Evolutionary conservation across 2,797 vertebrate genomes (phyloP).

Genomic region (Lithobates sylvaticus): DNA sequence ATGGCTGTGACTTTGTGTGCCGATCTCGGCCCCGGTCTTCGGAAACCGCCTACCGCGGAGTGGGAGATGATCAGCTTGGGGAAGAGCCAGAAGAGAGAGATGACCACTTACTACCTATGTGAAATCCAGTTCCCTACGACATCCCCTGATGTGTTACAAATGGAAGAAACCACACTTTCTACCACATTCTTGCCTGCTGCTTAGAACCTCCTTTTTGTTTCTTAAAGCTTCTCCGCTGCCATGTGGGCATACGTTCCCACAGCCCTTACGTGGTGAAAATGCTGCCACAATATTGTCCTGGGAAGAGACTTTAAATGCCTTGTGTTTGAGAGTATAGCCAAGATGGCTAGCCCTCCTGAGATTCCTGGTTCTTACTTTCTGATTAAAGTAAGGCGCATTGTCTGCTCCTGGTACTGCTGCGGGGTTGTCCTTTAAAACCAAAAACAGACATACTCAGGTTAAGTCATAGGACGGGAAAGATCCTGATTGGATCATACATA

Average conservation of each 20-base stretch:
- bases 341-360: background rate
- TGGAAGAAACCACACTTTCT: conserved; percentile 36
- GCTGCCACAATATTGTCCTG: conserved; percentile 7
- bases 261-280: conserved; percentile 42
- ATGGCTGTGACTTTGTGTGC: conserved; percentile 96
- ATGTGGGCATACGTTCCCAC: conserved; percentile 6
- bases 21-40: conserved; percentile 83
- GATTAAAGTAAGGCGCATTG: background rate
- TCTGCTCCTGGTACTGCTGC: conserved; percentile 26
- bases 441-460: conserved; percentile 18
- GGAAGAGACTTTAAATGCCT: conserved; percentile 1
- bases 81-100: conserved; percentile 95
- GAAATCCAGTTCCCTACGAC: background rate
- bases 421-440: conserved; percentile 16
- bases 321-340: conserved; percentile 8
- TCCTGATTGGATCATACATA: background rate
- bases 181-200: conserved; percentile 36
- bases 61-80: conserved; percentile 83
- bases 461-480: background rate
- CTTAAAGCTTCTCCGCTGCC: conserved; percentile 65
- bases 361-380: background rate
- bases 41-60: conserved; percentile 85
- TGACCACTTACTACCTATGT: conserved; percentile 97
- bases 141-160: background rate
- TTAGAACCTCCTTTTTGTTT: conserved; percentile 56